A percentile compares a stretch with the other conserved stretches of the same genome.
These are phyloP conservation scores for Brassicogethes aeneus DNA, from an alignment of 2,888 invertebrate genomes.

Conservation along the genomic window DNA sequence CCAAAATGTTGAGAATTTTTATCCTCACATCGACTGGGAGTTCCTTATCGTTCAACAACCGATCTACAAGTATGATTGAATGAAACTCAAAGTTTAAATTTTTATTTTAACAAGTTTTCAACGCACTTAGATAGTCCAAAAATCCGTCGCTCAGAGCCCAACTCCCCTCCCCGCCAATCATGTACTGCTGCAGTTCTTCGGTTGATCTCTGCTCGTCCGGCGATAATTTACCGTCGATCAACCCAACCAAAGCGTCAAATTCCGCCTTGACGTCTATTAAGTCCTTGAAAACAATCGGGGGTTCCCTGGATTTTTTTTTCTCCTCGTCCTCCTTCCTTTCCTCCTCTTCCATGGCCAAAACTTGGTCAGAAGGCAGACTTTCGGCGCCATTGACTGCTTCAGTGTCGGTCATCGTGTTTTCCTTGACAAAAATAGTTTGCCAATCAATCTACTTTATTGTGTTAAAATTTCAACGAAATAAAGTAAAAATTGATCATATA, in stretches of 20 bases:
- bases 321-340: constrained; percentile 60
- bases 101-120: not conserved
- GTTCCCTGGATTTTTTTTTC: constrained; percentile 62
- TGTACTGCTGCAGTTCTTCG: constrained; percentile 79
- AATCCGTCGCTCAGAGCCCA: constrained; percentile 90
- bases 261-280: constrained; percentile 58
- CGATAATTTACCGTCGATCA: constrained; percentile 62
- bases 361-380: constrained; percentile 45
- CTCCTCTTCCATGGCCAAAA: constrained; percentile 51
- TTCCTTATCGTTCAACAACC: constrained; percentile 53
- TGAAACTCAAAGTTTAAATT: not conserved
- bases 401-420: constrained; percentile 33
- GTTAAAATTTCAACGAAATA: no score
- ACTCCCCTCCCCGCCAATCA: constrained; percentile 81
- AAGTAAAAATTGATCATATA: no score
- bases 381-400: constrained; percentile 35
- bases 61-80: constrained; percentile 44
- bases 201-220: constrained; percentile 68
- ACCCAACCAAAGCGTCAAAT: constrained; percentile 60
- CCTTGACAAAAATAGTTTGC: constrained; percentile 11
- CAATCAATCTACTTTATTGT: not conserved
- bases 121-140: constrained; percentile 66
- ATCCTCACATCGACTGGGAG: constrained; percentile 54
- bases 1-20: constrained; percentile 60
- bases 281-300: constrained; percentile 70